Conservation (phyloP, 2,888 invertebrate species). For the Leptinotarsa haldemani region DNA sequence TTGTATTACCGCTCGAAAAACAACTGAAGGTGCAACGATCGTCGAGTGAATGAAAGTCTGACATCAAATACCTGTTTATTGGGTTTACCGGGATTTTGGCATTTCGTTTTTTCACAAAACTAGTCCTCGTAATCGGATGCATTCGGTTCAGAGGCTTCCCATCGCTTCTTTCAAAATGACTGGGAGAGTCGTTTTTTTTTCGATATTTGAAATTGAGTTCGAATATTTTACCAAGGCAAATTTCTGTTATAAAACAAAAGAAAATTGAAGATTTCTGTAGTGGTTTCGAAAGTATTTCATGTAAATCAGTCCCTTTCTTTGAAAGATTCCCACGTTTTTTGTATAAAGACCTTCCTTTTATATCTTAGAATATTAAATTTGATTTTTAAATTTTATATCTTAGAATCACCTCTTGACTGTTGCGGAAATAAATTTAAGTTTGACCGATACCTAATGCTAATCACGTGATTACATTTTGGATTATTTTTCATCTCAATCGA, state of each 20-base stretch:
- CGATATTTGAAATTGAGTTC: neutral
- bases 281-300: too few species aligned
- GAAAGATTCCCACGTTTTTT: too few species aligned
- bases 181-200: neutral
- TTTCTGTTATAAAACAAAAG: neutral
- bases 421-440: too few species aligned
- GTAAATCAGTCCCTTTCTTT: too few species aligned
- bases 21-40: conserved; percentile 14
- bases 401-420: too few species aligned
- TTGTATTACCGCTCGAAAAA: neutral
- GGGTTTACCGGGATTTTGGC: neutral
- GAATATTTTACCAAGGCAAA: neutral
- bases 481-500: too few species aligned
- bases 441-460: too few species aligned
- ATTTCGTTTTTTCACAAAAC: neutral
- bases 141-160: too few species aligned
- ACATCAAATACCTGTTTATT: neutral
- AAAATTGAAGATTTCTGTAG: neutral
- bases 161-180: neutral
- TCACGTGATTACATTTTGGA: too few species aligned
- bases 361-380: too few species aligned
- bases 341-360: too few species aligned
- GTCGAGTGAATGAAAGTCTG: conserved; percentile 5
- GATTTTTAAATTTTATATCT: too few species aligned
- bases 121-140: neutral